Percentiles rank a stretch among this genome's conserved stretches.
Conservation (phyloP, 2,113 vertebrate species). For the Excalfactoria chinensis region DNA sequence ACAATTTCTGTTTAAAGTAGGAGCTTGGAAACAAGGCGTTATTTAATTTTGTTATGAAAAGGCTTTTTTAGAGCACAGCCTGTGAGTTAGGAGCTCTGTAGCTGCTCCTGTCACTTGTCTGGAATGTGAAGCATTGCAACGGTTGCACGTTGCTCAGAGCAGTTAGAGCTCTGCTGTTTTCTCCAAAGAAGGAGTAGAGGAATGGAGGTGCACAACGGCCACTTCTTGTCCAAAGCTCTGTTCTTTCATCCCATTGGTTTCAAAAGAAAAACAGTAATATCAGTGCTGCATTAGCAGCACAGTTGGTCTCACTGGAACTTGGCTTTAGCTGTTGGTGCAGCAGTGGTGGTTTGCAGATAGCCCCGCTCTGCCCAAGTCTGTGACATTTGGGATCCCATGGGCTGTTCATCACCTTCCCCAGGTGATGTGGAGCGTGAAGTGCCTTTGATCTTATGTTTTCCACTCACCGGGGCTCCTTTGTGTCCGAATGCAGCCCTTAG, state of each 20-base stretch:
- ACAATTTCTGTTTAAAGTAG: conserved; percentile 13
- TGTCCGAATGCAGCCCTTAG: neutral
- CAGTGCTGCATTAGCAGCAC: neutral
- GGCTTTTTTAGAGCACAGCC: conserved; percentile 43
- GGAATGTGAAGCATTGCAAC: conserved; percentile 70
- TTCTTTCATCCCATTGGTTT: neutral
- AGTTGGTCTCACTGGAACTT: neutral
- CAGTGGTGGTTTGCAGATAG: neutral
- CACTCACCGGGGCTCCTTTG: neutral
- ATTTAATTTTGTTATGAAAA: conserved; percentile 63
- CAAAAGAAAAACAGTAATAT: neutral
- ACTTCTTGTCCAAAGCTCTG: neutral
- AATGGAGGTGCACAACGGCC: neutral
- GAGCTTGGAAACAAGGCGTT: conserved; percentile 50
- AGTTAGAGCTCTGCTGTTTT: conserved; percentile 39
- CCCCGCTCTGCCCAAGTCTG: neutral
- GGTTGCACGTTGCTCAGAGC: conserved; percentile 8
- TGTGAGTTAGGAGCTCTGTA: conserved; percentile 46
- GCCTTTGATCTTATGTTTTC: neutral
- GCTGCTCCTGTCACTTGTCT: conserved; percentile 70
- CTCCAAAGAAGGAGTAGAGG: conserved; percentile 68
- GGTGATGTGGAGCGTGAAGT: neutral
- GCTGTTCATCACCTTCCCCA: neutral
- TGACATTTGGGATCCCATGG: neutral
- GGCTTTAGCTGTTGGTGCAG: neutral